phyloP scores from a whole-genome alignment of 2,888 invertebrate genomes.

The Noctua comes region DNA sequence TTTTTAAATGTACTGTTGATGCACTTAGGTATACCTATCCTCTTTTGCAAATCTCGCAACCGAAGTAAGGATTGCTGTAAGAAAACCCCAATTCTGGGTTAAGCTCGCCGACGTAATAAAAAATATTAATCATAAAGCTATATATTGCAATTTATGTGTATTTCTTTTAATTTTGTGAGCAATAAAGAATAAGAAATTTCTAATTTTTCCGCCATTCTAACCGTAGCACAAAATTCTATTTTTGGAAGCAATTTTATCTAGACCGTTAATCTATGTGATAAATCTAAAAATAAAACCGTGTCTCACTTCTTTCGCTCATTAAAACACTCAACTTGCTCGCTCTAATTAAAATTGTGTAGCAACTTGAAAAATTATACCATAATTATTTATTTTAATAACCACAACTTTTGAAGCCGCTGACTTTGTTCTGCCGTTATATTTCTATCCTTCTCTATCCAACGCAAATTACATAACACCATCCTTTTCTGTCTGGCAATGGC shows the following conservation, averaged over 20 bases:
- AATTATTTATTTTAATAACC: constrained; percentile 13
- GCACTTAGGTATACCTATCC: no score
- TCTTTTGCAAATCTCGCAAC: no score
- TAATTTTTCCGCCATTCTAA: background rate
- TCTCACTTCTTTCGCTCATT: constrained; percentile 29
- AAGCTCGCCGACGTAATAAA: no score
- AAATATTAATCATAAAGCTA: no score
- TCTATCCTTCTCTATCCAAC: constrained; percentile 24
- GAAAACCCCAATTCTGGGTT: no score
- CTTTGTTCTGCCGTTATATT: constrained; percentile 22
- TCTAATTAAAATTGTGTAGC: constrained; percentile 23
- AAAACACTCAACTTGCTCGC: constrained; percentile 26
- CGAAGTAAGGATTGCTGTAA: no score
- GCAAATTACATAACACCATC: constrained; percentile 14
- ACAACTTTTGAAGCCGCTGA: background rate
- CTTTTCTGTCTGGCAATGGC: constrained; percentile 53
- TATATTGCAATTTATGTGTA: no score
- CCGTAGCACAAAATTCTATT: background rate
- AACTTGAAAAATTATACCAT: constrained; percentile 13
- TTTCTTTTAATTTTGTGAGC: no score
- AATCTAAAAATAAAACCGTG: constrained; percentile 14
- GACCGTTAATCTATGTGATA: constrained; percentile 29
- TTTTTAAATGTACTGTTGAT: no score
- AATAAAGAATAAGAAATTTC: background rate
- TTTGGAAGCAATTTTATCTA: constrained; percentile 18